phyloP scores from a whole-genome alignment of 2,888 invertebrate species.

The Ornithoptera alexandrae region DNA sequence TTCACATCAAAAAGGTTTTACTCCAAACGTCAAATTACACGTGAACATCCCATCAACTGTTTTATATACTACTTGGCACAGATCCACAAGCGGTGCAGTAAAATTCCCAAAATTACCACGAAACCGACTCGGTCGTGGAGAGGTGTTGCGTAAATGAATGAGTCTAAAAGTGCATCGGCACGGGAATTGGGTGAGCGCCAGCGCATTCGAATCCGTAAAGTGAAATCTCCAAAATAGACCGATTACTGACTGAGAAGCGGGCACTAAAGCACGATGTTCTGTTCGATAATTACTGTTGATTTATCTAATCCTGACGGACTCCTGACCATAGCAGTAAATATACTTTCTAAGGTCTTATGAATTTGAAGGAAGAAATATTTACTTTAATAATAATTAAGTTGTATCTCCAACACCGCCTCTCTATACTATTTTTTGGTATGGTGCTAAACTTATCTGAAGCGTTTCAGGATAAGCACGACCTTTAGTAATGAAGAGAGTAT shows the following conservation, averaged over 20 bases:
- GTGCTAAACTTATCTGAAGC: too few species aligned
- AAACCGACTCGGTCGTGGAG: slow-evolving; percentile 13
- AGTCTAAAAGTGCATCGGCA: slow-evolving; percentile 41
- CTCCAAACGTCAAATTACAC: background rate
- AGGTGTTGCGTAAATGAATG: slow-evolving; percentile 31
- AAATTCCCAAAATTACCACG: slow-evolving; percentile 23
- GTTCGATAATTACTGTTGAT: background rate
- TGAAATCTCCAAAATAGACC: slow-evolving; percentile 38
- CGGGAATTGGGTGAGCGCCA: slow-evolving; percentile 41
- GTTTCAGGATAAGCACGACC: too few species aligned
- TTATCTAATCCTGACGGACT: background rate
- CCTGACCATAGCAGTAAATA: too few species aligned
- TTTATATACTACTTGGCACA: slow-evolving; percentile 21
- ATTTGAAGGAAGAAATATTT: too few species aligned
- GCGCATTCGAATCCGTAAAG: slow-evolving; percentile 38
- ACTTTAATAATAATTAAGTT: too few species aligned
- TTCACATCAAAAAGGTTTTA: background rate
- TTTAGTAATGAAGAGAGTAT: too few species aligned
- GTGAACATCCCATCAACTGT: slow-evolving; percentile 1
- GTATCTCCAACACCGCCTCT: too few species aligned
- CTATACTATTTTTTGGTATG: too few species aligned
- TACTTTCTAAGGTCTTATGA: too few species aligned
- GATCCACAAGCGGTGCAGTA: slow-evolving; percentile 24
- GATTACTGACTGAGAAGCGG: slow-evolving; percentile 34
- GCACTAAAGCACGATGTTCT: slow-evolving; percentile 30